phyloP scores from a whole-genome alignment of 2,797 vertebrate genomes.

The Mormyrus hasselquistii region DNA sequence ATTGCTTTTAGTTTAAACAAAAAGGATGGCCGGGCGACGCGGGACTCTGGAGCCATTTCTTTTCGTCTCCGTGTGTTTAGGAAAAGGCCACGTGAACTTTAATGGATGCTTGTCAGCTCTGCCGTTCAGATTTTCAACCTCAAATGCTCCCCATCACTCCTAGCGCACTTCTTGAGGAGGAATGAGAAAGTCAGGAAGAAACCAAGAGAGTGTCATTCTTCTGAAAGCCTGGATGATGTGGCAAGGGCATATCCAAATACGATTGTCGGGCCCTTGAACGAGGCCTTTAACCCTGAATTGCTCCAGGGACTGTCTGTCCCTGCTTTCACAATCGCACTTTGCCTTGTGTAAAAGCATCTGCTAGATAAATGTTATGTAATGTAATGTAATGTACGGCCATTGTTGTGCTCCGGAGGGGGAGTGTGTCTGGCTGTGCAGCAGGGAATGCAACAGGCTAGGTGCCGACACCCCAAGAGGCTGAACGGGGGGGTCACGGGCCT shows the following conservation, averaged over 20 bases:
- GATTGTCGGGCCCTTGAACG: not conserved
- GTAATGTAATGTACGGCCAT: not conserved
- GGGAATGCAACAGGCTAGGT: not conserved
- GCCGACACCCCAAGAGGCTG: not conserved
- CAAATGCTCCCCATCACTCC: not conserved
- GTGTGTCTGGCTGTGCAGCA: not conserved
- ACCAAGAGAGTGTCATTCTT: not conserved
- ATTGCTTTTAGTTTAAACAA: conserved; percentile 5
- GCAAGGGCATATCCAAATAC: not conserved
- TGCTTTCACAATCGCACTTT: not conserved
- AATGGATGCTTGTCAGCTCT: not conserved
- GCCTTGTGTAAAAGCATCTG: not conserved
- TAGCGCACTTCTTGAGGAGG: not conserved
- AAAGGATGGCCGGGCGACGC: not conserved
- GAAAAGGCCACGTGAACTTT: not conserved
- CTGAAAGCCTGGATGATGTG: not conserved
- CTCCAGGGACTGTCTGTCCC: not conserved
- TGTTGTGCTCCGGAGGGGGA: not conserved
- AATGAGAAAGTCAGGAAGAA: not conserved
- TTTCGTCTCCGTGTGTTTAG: not conserved
- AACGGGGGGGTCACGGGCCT: not conserved
- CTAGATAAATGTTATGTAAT: not conserved
- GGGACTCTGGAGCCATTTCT: not conserved
- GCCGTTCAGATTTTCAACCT: not conserved
- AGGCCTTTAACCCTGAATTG: not conserved